Evolutionary conservation across 1,140 invertebrate genomes (phyloP), one percentile per base, ranked within the genome.

Genomic region (Phthorimaea operculella): DNA sequence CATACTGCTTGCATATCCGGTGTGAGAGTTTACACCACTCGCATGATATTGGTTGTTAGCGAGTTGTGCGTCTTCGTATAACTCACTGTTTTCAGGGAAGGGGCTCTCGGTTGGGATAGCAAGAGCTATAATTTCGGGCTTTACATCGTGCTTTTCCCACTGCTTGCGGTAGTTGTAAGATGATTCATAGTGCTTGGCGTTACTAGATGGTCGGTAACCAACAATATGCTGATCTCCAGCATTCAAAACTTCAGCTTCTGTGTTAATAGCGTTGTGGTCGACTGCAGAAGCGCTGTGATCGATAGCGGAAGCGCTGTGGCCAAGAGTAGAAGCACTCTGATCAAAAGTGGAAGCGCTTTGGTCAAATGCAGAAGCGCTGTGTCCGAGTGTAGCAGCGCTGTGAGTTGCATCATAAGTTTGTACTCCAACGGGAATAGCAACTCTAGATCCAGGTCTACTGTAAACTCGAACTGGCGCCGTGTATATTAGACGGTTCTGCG

Each of bases 151-250:
- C 62, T 76, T 84, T 66, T 87, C 83, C 83, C 81, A 86, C 74
- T 85, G 65, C 57, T 87, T 87, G 33, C 62, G 76, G 50, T 86
- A 86, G 47, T 71, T 84, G 55, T 85, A 86, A 16, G 83, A 80
- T 28, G 83, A 79, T 63, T 86, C 73, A 45, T 85, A 86, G 62
- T 76, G 71, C 64, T 83, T 87, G 5, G 68, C 62, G n/a, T 63
- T 63, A 48, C 44, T 63, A 16, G 56, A 33, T 17, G 74, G 66
- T 59, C 54, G 65, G n/a, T 61, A 63, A 14, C 51, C 39, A 45
- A 52, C 55, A 28, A 28, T 28, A 33, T 60, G 39, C 51, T 66
- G 56, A 49, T 58, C 57, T 47, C 44, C 55, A 11, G 33, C 53
- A 56, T 54, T 63, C 39, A 76, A 48, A 33, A 73, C 10, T 64